Evolutionary conservation across 1,140 invertebrate genomes (phyloP).

Genomic region (Neodiprion pinetum): DNA sequence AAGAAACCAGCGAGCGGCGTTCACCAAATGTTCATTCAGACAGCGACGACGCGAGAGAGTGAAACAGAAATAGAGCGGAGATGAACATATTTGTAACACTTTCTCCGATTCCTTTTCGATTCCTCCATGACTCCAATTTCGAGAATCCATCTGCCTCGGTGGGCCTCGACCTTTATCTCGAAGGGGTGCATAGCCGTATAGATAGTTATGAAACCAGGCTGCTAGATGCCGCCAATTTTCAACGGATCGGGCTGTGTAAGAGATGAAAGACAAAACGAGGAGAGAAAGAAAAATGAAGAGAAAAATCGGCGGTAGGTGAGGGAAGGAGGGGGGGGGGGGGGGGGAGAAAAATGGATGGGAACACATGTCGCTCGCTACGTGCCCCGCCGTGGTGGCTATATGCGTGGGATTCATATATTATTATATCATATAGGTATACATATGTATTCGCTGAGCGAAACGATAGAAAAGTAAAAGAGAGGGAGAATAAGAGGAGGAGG

Average conservation of each 20-base stretch:
- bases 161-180: not conserved
- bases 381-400: slow-evolving; percentile 56
- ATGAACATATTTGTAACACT: not conserved
- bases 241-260: not conserved
- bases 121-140: not conserved
- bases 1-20: slow-evolving; percentile 21
- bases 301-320: slow-evolving; percentile 22
- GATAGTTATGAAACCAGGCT: not conserved
- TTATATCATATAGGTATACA: not conserved
- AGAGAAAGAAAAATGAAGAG: slow-evolving; percentile 22
- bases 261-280: slow-evolving; percentile 20
- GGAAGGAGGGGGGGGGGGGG: slow-evolving; percentile 17
- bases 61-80: not conserved
- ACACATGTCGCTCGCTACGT: slow-evolving; percentile 60
- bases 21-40: not conserved
- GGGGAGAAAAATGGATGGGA: slow-evolving; percentile 45
- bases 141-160: slow-evolving; percentile 1
- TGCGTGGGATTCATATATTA: slow-evolving; percentile 61
- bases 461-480: slow-evolving; percentile 1
- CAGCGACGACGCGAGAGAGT: not conserved
- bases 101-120: not conserved
- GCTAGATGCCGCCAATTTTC: not conserved
- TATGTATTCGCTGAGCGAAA: not conserved
- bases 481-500: not conserved
- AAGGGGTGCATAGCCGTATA: too few relatives aligned